Conservation (phyloP, 2,797 vertebrate genomes). For the Urosaurus nigricauda region DNA sequence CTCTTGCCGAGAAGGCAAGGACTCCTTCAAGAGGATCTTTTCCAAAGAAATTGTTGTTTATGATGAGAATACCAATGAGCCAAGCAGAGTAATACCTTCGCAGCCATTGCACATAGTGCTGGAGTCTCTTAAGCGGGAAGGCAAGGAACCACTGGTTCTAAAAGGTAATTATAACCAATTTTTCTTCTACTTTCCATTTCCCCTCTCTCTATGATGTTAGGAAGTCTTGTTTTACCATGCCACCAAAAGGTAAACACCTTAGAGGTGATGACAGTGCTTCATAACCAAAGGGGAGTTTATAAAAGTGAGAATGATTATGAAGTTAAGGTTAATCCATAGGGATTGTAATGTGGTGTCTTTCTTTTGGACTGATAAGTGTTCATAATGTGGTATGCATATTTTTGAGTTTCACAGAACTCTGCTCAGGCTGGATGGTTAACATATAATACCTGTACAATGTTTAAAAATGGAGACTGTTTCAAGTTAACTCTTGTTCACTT, state of each 20-base stretch:
- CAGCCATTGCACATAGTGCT: constrained; percentile 94
- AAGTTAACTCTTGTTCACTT: background rate
- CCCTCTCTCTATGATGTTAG: background rate
- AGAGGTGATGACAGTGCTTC: background rate
- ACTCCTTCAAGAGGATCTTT: constrained; percentile 97
- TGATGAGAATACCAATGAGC: constrained; percentile 94
- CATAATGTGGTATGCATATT: background rate
- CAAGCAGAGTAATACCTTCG: constrained; percentile 89
- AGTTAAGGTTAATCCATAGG: background rate
- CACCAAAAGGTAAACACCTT: background rate
- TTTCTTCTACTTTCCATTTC: constrained; percentile 2
- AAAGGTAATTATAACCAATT: constrained; percentile 85
- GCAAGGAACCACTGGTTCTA: constrained; percentile 95
- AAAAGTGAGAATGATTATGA: background rate
- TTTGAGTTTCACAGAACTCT: background rate
- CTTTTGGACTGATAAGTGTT: background rate
- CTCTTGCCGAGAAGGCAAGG: constrained; percentile 94
- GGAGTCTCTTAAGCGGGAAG: constrained; percentile 96
- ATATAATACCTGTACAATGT: background rate
- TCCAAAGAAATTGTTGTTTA: constrained; percentile 99
- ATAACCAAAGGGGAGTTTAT: background rate
- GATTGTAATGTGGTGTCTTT: background rate
- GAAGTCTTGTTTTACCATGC: background rate
- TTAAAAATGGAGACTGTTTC: background rate
- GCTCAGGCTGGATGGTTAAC: background rate